phyloP scores from a whole-genome alignment of 1,140 invertebrate genomes.

The Paraescarpia echinospica region DNA sequence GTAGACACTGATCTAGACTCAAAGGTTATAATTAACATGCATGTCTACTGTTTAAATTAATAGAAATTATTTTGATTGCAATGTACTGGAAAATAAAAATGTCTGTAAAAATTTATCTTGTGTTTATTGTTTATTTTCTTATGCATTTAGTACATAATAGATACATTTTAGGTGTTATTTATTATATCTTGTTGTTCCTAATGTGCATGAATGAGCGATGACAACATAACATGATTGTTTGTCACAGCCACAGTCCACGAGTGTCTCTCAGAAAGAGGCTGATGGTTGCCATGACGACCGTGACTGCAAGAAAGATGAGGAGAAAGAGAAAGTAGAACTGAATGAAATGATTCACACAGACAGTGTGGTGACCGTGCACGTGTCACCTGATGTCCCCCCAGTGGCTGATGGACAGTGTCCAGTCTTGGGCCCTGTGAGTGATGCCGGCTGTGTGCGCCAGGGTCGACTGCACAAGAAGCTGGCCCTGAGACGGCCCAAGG shows the following conservation, averaged over 20 bases:
- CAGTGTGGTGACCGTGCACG: neutral
- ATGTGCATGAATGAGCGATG: neutral
- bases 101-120: too few relatives aligned
- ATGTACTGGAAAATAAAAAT: too few relatives aligned
- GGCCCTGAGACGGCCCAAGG: conserved; percentile 39
- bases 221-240: neutral
- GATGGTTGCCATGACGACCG: neutral
- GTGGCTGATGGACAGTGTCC: neutral
- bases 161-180: too few relatives aligned
- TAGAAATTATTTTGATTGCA: too few relatives aligned
- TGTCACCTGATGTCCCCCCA: neutral
- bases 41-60: too few relatives aligned
- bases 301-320: conserved; percentile 6
- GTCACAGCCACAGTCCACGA: neutral
- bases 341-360: neutral
- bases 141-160: too few relatives aligned
- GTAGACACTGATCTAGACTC: too few relatives aligned
- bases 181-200: neutral
- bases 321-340: conserved; percentile 14
- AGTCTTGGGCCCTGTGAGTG: conserved; percentile 18
- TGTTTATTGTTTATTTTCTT: too few relatives aligned
- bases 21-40: too few relatives aligned
- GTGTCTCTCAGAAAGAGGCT: neutral
- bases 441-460: conserved; percentile 20
- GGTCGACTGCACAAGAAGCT: neutral